Conservation (phyloP, 2,113 vertebrate species). For the Cryptoleucopteryx plumbea region DNA sequence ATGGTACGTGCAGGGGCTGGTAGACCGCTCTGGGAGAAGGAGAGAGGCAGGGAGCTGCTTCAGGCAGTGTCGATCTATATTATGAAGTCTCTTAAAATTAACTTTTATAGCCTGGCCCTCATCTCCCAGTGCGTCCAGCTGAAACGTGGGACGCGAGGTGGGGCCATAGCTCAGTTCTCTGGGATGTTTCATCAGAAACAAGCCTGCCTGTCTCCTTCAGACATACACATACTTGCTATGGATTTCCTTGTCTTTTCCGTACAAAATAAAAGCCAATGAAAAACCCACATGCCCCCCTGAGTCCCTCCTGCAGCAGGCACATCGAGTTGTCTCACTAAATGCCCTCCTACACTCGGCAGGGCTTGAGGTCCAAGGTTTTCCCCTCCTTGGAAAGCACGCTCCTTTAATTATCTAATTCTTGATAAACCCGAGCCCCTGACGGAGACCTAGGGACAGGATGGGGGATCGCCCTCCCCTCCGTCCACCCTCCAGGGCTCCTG, state of each 20-base stretch:
- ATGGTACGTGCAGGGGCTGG: background rate
- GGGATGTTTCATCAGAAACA: background rate
- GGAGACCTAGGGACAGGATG: background rate
- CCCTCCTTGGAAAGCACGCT: background rate
- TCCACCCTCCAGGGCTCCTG: background rate
- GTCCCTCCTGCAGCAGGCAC: background rate
- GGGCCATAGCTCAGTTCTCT: background rate
- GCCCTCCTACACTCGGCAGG: background rate
- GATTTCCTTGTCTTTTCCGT: background rate
- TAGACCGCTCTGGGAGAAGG: background rate
- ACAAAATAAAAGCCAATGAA: background rate
- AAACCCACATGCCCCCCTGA: fast-evolving
- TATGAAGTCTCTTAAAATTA: background rate
- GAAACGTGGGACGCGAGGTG: fast-evolving
- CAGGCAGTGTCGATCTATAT: fast-evolving
- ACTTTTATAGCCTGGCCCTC: background rate
- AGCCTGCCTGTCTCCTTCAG: background rate
- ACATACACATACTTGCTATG: background rate
- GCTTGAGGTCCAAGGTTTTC: background rate
- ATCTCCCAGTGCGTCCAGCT: background rate
- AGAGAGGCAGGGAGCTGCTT: background rate
- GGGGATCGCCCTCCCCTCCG: background rate
- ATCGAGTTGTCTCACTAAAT: background rate
- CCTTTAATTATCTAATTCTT: background rate
- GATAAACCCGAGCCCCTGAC: fast-evolving